Base-by-base conservation (phyloP, 92 coral and sea anemone species). In the Meandrina meandrites region DNA sequence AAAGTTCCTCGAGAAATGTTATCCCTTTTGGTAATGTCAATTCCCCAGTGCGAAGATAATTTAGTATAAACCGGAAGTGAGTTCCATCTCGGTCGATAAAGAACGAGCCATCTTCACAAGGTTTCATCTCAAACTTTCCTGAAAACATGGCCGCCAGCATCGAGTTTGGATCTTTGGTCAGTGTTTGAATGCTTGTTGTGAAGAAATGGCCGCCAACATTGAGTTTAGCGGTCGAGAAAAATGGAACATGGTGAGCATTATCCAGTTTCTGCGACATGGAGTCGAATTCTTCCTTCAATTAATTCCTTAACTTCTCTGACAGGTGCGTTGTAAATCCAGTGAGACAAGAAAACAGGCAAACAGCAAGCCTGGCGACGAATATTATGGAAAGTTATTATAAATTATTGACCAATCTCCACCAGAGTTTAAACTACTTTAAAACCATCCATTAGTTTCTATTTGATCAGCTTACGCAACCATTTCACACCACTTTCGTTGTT, bases 151-250 rank as follows among this genome's bases (percentile, higher is more conserved):
- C 82, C 13, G 69, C 71, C 58, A 91, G 76, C 89, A 91, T 88
- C 2, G 94, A 91, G 35, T 89, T 88, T 35, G 94, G 84, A 91
- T 91, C 94, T 84, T 91, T 91, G 22, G 86, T 81, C 45, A 91
- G 79, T 34, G 91, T 91, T 79, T 84, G 89, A 10, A 88, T 35
- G 79, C 89, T 87, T 78, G 93, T 87, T 31, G 90, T 91, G 76
- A 91, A 91, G 51, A 66, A 1, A 16, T 83, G 86, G 0, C 94
- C 94, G 22, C 94, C 94, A 57, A 91, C 89, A 76, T 91, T 91
- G 1, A 91, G 84, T 60, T 78, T 81, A 30, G 85, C 73, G 34
- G 82, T 89, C 36, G 90, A 88, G 17, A 82, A 51, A 79, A 91
- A 88, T 75, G 87, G 91, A 48, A 87, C 88, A 40, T 80, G 80